Evolutionary conservation across 1,140 invertebrate species (phyloP), one percentile per base, ranked within the genome.

Genomic region (Musca domestica): DNA sequence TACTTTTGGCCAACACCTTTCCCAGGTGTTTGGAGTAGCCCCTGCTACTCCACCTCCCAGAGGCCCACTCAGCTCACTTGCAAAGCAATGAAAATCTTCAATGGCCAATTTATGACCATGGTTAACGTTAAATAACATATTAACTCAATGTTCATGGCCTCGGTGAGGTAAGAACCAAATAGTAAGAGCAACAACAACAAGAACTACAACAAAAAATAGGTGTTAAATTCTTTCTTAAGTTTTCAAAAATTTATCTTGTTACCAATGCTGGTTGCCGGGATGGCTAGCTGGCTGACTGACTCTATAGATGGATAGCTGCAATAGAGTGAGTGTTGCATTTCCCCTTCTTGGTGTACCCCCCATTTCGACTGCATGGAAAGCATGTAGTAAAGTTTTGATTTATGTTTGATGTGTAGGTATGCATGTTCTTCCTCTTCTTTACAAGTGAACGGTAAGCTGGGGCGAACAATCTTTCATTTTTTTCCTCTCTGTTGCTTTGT

Each of bases 341-440:
- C 34, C 34, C 34, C 34, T 41, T 12, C 34, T 7, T 12, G 4
- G 4, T 5, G 34, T 41, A 41, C 12, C 12, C 12, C 5, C 34
- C 34, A 41, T 41, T 10, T 41, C n/a, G 34, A 41, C 34, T 41
- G 34, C 34, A 41, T 41, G 14, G 54, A 58, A 25, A 27, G 23
- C 27, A 58, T 51, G 48, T 19, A 51, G 25, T 58, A 27, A 58
- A 41, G 34, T 54, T 54, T 58, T 58, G 54, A 58, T 58, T 58
- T 58, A 58, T 58, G 54, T 58, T 58, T 58, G 54, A 58, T 58
- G 54, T 58, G 54, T 58, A 58, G 54, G 54, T 58, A 58, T 58
- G 54, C 54, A 58, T 58, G 54, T 58, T 58, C 25, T 58, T 15
- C 34, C 34, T 41, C 34, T 41, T 41, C 34, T 41, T 41, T 41